A percentile compares a stretch with the other conserved stretches of the same genome.
These are phyloP conservation scores for Diceros bicornis DNA, from an alignment of 2,797 vertebrate genomes.

Conservation along the genomic window DNA sequence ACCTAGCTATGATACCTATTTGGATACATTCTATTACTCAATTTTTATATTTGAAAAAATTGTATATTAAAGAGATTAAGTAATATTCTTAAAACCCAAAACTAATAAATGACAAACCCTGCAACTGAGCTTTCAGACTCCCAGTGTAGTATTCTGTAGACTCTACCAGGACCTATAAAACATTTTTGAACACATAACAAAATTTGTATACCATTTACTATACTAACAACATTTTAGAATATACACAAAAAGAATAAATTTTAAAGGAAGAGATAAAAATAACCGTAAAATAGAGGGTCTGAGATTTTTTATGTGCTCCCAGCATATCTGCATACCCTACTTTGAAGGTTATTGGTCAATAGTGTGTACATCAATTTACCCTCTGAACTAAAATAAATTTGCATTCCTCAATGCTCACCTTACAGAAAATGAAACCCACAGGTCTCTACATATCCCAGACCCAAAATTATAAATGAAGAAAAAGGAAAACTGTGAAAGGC, in stretches of 20 bases:
- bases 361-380: background rate
- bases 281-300: background rate
- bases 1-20: background rate
- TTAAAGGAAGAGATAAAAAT: background rate
- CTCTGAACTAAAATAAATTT: slow-evolving; percentile 19
- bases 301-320: background rate
- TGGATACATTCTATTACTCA: background rate
- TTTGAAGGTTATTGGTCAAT: slow-evolving; percentile 22
- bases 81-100: background rate
- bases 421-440: background rate
- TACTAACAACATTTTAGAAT: background rate
- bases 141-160: background rate
- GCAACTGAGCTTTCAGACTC: background rate
- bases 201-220: background rate
- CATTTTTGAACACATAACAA: background rate
- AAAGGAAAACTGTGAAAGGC: background rate
- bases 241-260: background rate
- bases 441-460: background rate
- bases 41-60: slow-evolving; percentile 31
- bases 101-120: background rate
- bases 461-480: background rate
- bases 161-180: background rate
- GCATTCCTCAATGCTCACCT: background rate
- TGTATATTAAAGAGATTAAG: background rate
- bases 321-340: background rate